Percentiles rank a stretch among this genome's conserved stretches.
phyloP scores from a whole-genome alignment of 2,888 invertebrate genomes.

The Drosophila nr. medialis region DNA sequence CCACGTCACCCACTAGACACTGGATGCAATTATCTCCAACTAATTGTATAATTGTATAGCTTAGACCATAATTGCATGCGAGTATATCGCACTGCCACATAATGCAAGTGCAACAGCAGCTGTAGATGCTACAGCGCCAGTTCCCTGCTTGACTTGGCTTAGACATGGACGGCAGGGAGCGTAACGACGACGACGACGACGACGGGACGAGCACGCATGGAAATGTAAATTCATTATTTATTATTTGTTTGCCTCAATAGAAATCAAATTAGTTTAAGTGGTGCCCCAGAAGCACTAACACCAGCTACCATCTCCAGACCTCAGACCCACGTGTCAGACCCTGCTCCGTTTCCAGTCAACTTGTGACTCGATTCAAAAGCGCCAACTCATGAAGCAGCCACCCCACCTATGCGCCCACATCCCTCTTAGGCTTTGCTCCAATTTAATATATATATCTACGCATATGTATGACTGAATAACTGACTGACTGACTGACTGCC shows the following conservation, averaged over 20 bases:
- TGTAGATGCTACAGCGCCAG: slow-evolving; percentile 3
- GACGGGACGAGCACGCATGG: slow-evolving; percentile 61
- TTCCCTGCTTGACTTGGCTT: slow-evolving; percentile 6
- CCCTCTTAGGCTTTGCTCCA: slow-evolving; percentile 16
- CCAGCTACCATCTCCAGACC: slow-evolving; percentile 29
- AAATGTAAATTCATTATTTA: slow-evolving; percentile 80
- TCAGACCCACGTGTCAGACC: slow-evolving; percentile 2
- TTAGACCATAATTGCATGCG: slow-evolving; percentile 54
- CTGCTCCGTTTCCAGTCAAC: slow-evolving; percentile 31
- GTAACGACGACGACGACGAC: neutral
- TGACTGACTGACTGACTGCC: slow-evolving; percentile 4
- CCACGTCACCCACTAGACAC: slow-evolving; percentile 16
- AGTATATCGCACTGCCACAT: slow-evolving; percentile 34
- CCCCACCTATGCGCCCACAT: slow-evolving; percentile 5
- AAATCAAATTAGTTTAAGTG: slow-evolving; percentile 80
- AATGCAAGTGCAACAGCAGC: slow-evolving; percentile 20
- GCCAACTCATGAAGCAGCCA: slow-evolving; percentile 49
- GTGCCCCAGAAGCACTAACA: slow-evolving; percentile 53
- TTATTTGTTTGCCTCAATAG: slow-evolving; percentile 80
- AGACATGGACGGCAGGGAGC: neutral
- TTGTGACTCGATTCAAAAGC: slow-evolving; percentile 64
- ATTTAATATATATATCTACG: slow-evolving; percentile 15
- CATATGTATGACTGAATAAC: slow-evolving; percentile 4
- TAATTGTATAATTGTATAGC: slow-evolving; percentile 45
- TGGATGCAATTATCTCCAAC: slow-evolving; percentile 53